Evolutionary conservation across 1,140 invertebrate genomes (phyloP).

Genomic region (Laupala kohalensis): DNA sequence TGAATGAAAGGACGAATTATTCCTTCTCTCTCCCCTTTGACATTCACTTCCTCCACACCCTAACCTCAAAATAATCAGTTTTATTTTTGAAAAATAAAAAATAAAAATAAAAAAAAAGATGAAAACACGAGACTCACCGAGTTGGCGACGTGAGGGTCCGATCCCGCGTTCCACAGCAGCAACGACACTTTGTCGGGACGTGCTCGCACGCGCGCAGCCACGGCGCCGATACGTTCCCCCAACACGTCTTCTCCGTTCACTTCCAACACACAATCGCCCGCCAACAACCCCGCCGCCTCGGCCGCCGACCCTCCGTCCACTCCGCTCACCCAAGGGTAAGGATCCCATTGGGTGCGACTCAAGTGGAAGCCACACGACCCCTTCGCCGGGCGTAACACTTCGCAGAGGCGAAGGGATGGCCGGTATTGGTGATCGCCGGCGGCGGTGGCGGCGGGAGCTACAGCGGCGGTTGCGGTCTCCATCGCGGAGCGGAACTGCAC

Average conservation of each 20-base stretch:
- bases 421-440: constrained; percentile 8
- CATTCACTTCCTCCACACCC: too few species aligned
- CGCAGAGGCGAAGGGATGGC: constrained; percentile 15
- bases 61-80: too few species aligned
- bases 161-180: constrained; percentile 30
- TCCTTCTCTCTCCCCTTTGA: too few species aligned
- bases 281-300: constrained; percentile 24
- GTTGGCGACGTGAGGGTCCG: constrained; percentile 27
- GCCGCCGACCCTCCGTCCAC: constrained; percentile 26
- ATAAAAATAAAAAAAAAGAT: too few species aligned
- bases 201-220: constrained; percentile 25
- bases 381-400: constrained; percentile 11
- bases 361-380: constrained; percentile 44
- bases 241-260: constrained; percentile 34
- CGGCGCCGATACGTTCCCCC: constrained; percentile 25
- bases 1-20: too few species aligned
- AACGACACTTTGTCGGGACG: constrained; percentile 30
- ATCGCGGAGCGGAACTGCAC: too few species aligned
- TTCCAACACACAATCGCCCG: constrained; percentile 29
- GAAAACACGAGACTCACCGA: constrained; percentile 1
- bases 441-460: constrained; percentile 1
- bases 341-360: constrained; percentile 34
- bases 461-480: background rate
- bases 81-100: too few species aligned
- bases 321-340: constrained; percentile 31